Percentiles rank a stretch among this genome's conserved stretches.
These are phyloP conservation scores for Spinibarbus caldwelli DNA, from an alignment of 2,797 vertebrate species.

Conservation along the genomic window DNA sequence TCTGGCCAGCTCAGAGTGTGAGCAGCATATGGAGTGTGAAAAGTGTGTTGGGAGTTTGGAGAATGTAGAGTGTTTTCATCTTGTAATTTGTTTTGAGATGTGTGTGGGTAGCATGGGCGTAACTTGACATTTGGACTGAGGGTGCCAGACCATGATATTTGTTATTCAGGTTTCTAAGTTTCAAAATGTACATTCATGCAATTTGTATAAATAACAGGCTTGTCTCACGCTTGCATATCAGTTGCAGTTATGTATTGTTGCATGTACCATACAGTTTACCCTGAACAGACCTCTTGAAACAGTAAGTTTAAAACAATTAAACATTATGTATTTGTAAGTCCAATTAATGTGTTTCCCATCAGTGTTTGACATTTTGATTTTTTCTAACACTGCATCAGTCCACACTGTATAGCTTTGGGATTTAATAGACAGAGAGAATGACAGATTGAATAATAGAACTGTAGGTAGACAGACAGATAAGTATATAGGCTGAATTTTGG, in stretches of 20 bases:
- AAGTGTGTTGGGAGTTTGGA: slow-evolving; percentile 7
- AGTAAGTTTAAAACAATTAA: not conserved
- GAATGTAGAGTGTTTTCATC: not conserved
- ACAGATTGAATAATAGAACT: not conserved
- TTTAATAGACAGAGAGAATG: not conserved
- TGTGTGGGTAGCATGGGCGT: not conserved
- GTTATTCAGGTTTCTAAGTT: not conserved
- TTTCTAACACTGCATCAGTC: not conserved
- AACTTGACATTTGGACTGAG: not conserved
- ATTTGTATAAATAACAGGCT: not conserved
- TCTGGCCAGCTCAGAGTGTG: slow-evolving; percentile 12
- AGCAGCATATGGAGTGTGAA: slow-evolving; percentile 17
- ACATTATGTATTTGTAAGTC: not conserved
- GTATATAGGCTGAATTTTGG: not conserved
- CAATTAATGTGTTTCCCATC: not conserved
- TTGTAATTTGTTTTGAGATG: not conserved
- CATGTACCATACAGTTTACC: not conserved
- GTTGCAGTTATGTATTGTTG: not conserved
- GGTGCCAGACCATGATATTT: not conserved
- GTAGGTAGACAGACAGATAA: not conserved
- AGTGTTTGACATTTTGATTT: not conserved
- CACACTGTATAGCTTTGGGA: not conserved
- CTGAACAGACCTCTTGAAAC: not conserved
- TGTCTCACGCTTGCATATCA: too few species aligned
- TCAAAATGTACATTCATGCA: not conserved